Evolutionary conservation across 1,140 invertebrate genomes (phyloP), one percentile per base, ranked within the genome.

Genomic region (Hydropsyche tenuis): DNA sequence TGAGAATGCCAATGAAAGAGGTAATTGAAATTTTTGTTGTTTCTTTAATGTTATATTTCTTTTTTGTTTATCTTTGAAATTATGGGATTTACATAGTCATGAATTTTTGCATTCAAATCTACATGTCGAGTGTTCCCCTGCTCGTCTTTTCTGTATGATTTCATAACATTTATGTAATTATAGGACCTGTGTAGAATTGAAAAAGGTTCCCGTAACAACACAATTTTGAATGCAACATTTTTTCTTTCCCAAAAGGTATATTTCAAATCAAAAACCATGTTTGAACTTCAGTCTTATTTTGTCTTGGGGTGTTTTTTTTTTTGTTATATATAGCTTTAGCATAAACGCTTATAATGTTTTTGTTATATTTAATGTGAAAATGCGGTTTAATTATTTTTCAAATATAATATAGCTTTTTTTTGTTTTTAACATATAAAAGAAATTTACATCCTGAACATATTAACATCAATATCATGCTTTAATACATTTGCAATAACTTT

Each of bases 1-100:
- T 99, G 27, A 90, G 96, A 82, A 93, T 98, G 92, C 96, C 96
- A 12, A 96, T 99, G 90, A 95, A 94, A 87, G 90, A 94, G 85
- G 88, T 94, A 78, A 37, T 4, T 63, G 18, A 7, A 25, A 30
- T 63, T 63, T 16, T 63, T n/a, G n/a, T n/a, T n/a, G n/a, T n/a
- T n/a, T n/a, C n/a, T n/a, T n/a, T n/a, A n/a, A n/a, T n/a, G n/a
- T n/a, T n/a, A n/a, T n/a, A n/a, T n/a, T n/a, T n/a, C n/a, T n/a
- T n/a, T n/a, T n/a, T n/a, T n/a, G n/a, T n/a, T n/a, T n/a, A n/a
- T n/a, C n/a, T n/a, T n/a, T n/a, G n/a, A n/a, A n/a, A n/a, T n/a
- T n/a, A n/a, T n/a, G n/a, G n/a, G n/a, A n/a, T n/a, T n/a, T n/a
- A n/a, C n/a, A n/a, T n/a, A n/a, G n/a, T n/a, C n/a, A n/a, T n/a